Conservation (phyloP, 1,140 invertebrate genomes). For the Scaptodrosophila lebanonensis region DNA sequence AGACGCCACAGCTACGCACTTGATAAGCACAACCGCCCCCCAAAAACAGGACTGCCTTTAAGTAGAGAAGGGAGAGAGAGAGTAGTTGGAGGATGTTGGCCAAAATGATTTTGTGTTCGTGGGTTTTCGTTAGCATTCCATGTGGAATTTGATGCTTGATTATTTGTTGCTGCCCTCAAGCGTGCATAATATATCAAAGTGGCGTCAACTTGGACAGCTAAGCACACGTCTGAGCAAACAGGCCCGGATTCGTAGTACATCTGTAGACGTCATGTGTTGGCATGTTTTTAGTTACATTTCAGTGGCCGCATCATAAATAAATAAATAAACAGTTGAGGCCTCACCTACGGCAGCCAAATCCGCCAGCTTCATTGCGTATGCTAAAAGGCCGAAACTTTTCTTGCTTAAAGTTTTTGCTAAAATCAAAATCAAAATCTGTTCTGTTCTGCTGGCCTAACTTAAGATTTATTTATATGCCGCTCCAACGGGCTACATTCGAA, state of each 20-base stretch:
- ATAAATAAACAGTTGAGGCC: slow-evolving; percentile 63
- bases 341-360: slow-evolving; percentile 17
- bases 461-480: too few species aligned
- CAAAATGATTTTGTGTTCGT: slow-evolving; percentile 52
- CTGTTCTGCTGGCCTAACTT: background rate
- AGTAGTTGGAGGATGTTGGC: too few species aligned
- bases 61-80: too few species aligned
- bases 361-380: slow-evolving; percentile 51
- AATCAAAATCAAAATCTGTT: slow-evolving; percentile 41
- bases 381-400: slow-evolving; percentile 39
- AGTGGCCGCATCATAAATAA: slow-evolving; percentile 71
- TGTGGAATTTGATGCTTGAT: slow-evolving; percentile 74
- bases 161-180: slow-evolving; percentile 72
- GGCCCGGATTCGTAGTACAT: too few species aligned
- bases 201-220: slow-evolving; percentile 64
- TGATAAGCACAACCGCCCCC: too few species aligned
- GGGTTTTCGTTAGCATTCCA: slow-evolving; percentile 69
- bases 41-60: too few species aligned
- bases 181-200: slow-evolving; percentile 74
- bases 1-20: background rate
- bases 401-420: slow-evolving; percentile 21
- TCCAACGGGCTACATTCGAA: too few species aligned
- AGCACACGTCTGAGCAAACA: too few species aligned
- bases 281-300: slow-evolving; percentile 74
- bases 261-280: slow-evolving; percentile 65